phyloP scores from a whole-genome alignment of 2,888 invertebrate genomes.

The Tipula unca region DNA sequence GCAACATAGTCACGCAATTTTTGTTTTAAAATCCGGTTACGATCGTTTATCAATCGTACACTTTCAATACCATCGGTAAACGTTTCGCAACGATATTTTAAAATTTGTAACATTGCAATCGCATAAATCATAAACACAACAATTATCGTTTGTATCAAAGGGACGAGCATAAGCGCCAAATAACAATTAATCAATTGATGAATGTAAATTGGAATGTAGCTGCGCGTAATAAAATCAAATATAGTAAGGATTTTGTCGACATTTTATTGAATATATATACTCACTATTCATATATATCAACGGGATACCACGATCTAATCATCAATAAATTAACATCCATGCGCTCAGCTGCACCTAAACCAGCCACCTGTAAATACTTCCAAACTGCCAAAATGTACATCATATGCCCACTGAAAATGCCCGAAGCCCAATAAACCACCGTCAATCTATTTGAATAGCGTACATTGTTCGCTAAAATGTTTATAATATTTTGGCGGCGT shows the following conservation, averaged over 20 bases:
- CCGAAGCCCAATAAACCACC: neutral
- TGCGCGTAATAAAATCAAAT: neutral
- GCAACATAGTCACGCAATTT: neutral
- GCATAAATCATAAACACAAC: neutral
- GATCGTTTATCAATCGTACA: neutral
- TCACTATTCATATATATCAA: neutral
- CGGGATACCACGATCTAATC: neutral
- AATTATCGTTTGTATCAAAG: neutral
- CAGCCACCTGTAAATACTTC: neutral
- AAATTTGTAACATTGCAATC: neutral
- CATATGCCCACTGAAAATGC: neutral
- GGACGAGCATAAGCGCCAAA: neutral
- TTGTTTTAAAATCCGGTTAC: neutral
- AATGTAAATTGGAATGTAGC: neutral
- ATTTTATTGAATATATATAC: neutral
- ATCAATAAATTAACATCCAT: neutral
- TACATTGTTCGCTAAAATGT: neutral
- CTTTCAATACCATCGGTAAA: neutral
- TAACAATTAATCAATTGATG: neutral
- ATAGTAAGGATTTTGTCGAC: neutral
- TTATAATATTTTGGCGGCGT: neutral
- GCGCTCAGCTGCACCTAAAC: neutral
- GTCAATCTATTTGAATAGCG: neutral
- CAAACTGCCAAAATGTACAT: neutral
- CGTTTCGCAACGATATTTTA: slow-evolving; percentile 1